Conservation (phyloP, 2,113 vertebrate genomes). For the Zeus faber region DNA sequence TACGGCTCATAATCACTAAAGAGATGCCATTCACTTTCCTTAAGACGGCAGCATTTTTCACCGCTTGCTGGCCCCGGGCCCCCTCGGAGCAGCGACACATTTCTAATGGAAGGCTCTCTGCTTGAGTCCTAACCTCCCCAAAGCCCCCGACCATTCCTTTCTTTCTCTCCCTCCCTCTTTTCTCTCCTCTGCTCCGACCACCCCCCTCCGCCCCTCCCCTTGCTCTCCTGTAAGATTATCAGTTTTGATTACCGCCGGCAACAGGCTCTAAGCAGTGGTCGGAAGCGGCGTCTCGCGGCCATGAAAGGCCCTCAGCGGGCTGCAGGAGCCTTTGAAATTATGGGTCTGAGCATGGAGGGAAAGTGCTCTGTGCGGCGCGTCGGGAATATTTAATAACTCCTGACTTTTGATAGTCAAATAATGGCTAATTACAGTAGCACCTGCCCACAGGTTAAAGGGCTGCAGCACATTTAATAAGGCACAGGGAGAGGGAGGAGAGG, state of each 20-base stretch:
- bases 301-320: constrained; percentile 98
- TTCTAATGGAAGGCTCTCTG: constrained; percentile 99
- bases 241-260: constrained; percentile 99
- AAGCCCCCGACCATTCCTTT: constrained; percentile 84
- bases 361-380: constrained; percentile 87
- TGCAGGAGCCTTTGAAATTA: constrained; percentile 96
- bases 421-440: constrained; percentile 99
- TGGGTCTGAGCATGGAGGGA: constrained; percentile 76
- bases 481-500: constrained; percentile 34
- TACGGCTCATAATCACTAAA: constrained; percentile 98
- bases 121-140: constrained; percentile 82
- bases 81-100: constrained; percentile 96
- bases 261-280: constrained; percentile 94
- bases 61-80: constrained; percentile 91
- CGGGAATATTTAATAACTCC: constrained; percentile 95
- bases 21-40: constrained; percentile 99
- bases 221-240: constrained; percentile 87
- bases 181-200: constrained; percentile 53
- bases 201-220: constrained; percentile 12
- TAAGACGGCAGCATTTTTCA: constrained; percentile 97
- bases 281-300: constrained; percentile 84
- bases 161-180: constrained; percentile 47
- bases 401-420: constrained; percentile 99
- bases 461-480: constrained; percentile 88
- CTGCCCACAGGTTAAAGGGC: constrained; percentile 93